Conservation (phyloP, 1,140 invertebrate genomes). For the Cyclargus thomasi region DNA sequence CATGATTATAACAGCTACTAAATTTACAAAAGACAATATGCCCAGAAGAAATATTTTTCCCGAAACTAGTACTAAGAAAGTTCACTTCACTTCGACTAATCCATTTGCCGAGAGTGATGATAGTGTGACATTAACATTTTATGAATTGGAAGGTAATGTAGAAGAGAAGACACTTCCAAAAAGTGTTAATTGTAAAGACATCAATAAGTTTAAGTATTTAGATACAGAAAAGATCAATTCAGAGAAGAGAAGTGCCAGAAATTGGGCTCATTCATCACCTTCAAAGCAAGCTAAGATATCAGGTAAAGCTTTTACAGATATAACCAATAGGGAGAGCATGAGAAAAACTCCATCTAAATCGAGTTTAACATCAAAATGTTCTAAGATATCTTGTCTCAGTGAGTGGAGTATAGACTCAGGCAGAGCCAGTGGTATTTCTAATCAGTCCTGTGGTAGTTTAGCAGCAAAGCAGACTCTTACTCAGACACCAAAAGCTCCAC, state of each 20-base stretch:
- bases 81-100: conserved; percentile 65
- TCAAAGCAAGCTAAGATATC: conserved; percentile 54
- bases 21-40: conserved; percentile 68
- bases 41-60: conserved; percentile 64
- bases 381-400: conserved; percentile 43
- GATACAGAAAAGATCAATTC: conserved; percentile 52
- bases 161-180: conserved; percentile 35
- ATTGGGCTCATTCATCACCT: conserved; percentile 59
- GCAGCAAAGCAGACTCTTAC: conserved; percentile 19
- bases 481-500: conserved; percentile 40
- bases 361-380: conserved; percentile 48
- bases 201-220: conserved; percentile 71
- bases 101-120: conserved; percentile 71
- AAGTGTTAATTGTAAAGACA: conserved; percentile 41
- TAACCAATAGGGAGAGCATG: conserved; percentile 46
- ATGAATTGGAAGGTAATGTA: conserved; percentile 59
- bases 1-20: conserved; percentile 73
- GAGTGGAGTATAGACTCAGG: conserved; percentile 45
- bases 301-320: conserved; percentile 50
- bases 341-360: conserved; percentile 59
- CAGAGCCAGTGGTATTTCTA: conserved; percentile 36
- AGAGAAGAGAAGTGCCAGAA: conserved; percentile 52
- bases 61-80: conserved; percentile 54
- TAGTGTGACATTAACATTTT: conserved; percentile 69
- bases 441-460: conserved; percentile 36